Percentiles rank a stretch among this genome's conserved stretches.
Conservation (phyloP, 2,797 vertebrate genomes). For the Decapterus maruadsi region DNA sequence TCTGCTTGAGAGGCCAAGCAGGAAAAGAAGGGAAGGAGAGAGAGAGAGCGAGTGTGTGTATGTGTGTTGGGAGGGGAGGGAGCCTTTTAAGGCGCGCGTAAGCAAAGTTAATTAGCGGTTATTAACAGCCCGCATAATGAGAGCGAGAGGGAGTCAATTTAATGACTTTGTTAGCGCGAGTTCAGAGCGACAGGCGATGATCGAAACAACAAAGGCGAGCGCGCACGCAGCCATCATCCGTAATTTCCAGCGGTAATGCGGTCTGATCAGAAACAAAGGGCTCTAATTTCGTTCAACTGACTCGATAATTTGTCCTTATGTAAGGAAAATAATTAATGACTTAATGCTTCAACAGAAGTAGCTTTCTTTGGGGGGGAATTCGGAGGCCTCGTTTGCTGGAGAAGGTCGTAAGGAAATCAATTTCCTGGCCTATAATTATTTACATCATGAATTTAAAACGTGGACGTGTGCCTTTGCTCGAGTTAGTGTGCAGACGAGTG, state of each 20-base stretch:
- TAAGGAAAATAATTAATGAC: slow-evolving; percentile 87
- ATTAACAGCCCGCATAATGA: slow-evolving; percentile 91
- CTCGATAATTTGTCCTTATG: slow-evolving; percentile 89
- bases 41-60: slow-evolving; percentile 27
- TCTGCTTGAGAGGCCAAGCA: slow-evolving; percentile 81
- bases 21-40: slow-evolving; percentile 61
- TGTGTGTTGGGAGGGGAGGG: slow-evolving; percentile 52
- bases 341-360: slow-evolving; percentile 87
- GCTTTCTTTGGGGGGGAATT: slow-evolving; percentile 64
- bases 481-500: slow-evolving; percentile 51
- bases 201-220: slow-evolving; percentile 88
- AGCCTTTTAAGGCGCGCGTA: slow-evolving; percentile 86
- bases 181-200: slow-evolving; percentile 89
- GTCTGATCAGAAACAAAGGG: slow-evolving; percentile 90
- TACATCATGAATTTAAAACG: slow-evolving; percentile 76
- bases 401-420: slow-evolving; percentile 79
- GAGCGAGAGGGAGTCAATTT: slow-evolving; percentile 91
- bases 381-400: slow-evolving; percentile 64
- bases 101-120: slow-evolving; percentile 92
- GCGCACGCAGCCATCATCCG: slow-evolving; percentile 86
- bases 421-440: slow-evolving; percentile 82
- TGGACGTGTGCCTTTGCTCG: slow-evolving; percentile 61
- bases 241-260: slow-evolving; percentile 88
- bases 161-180: slow-evolving; percentile 90
- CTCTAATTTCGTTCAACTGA: slow-evolving; percentile 89